These are phyloP conservation scores for Odontophorus gujanensis DNA, from an alignment of 2,113 vertebrate genomes.

Conservation along the genomic window DNA sequence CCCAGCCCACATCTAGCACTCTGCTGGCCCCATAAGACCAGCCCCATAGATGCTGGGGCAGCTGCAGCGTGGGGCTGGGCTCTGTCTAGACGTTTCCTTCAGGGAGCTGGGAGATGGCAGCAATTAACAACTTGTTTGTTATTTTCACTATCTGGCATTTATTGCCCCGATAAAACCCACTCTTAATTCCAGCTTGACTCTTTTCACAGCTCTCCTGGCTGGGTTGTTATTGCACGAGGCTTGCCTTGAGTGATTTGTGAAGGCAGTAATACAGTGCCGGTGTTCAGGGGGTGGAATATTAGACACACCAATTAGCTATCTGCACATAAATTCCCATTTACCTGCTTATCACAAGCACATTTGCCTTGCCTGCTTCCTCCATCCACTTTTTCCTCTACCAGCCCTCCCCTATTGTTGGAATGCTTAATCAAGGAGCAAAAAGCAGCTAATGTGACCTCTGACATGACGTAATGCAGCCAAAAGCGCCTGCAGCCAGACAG, in stretches of 20 bases:
- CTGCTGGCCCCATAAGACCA: not conserved
- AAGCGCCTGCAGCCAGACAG: slow-evolving; percentile 28
- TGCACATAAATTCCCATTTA: slow-evolving; percentile 56
- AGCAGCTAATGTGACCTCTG: slow-evolving; percentile 54
- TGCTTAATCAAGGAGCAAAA: slow-evolving; percentile 37
- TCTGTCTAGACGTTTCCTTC: slow-evolving; percentile 34
- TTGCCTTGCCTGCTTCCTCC: not conserved
- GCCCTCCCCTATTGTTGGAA: not conserved
- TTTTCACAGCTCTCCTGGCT: not conserved
- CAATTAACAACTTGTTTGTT: slow-evolving; percentile 50
- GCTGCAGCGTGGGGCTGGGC: not conserved
- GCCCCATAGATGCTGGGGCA: fast-evolving
- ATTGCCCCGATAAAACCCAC: slow-evolving; percentile 7
- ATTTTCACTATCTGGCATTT: slow-evolving; percentile 35
- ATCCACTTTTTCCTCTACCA: not conserved
- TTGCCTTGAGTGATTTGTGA: slow-evolving; percentile 56
- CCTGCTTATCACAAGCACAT: not conserved
- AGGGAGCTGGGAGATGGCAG: not conserved
- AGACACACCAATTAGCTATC: slow-evolving; percentile 65
- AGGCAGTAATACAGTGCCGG: not conserved
- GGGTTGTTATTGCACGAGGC: not conserved
- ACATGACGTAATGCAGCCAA: slow-evolving; percentile 44
- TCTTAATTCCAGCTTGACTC: slow-evolving; percentile 20
- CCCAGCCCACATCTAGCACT: not conserved
- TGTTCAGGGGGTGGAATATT: slow-evolving; percentile 60